phyloP scores from a whole-genome alignment of 2,113 vertebrate species.

The Paralichthys olivaceus region DNA sequence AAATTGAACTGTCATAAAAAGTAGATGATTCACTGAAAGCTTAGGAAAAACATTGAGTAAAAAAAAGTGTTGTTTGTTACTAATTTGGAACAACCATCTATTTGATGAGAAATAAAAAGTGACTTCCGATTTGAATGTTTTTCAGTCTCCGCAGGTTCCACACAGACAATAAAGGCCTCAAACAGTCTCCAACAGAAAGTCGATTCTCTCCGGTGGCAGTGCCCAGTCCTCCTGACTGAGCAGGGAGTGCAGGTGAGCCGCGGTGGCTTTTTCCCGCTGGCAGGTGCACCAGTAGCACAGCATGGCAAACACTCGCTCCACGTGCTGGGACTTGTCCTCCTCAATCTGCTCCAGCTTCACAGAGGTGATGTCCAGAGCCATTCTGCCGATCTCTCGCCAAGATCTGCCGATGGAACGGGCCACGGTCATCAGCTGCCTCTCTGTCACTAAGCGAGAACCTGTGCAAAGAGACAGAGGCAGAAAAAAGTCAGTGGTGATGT shows the following conservation, averaged over 20 bases:
- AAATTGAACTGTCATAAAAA: too few species aligned
- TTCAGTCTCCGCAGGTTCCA: not conserved
- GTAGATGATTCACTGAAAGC: too few species aligned
- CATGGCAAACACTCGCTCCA: slow-evolving; percentile 78
- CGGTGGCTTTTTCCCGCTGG: slow-evolving; percentile 69
- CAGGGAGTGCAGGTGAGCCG: slow-evolving; percentile 69
- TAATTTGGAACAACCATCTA: too few species aligned
- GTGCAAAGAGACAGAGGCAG: not conserved
- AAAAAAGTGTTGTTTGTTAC: too few species aligned
- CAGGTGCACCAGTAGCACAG: slow-evolving; percentile 68
- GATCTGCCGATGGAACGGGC: slow-evolving; percentile 65
- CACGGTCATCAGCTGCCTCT: slow-evolving; percentile 81
- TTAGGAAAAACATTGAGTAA: too few species aligned
- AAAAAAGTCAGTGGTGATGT: not conserved
- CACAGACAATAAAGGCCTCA: slow-evolving; percentile 24
- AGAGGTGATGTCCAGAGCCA: slow-evolving; percentile 64
- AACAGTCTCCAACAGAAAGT: slow-evolving; percentile 66
- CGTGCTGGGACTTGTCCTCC: slow-evolving; percentile 65
- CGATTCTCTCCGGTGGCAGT: slow-evolving; percentile 60
- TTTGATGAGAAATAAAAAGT: too few species aligned
- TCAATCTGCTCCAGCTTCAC: slow-evolving; percentile 79
- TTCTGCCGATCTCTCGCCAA: slow-evolving; percentile 79
- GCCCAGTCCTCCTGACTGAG: slow-evolving; percentile 64
- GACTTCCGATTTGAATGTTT: not conserved
- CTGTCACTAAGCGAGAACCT: slow-evolving; percentile 67